Evolutionary conservation across 2,113 vertebrate species (phyloP), one percentile per base, ranked within the genome.

Genomic region (Syngnathoides biaculeatus): DNA sequence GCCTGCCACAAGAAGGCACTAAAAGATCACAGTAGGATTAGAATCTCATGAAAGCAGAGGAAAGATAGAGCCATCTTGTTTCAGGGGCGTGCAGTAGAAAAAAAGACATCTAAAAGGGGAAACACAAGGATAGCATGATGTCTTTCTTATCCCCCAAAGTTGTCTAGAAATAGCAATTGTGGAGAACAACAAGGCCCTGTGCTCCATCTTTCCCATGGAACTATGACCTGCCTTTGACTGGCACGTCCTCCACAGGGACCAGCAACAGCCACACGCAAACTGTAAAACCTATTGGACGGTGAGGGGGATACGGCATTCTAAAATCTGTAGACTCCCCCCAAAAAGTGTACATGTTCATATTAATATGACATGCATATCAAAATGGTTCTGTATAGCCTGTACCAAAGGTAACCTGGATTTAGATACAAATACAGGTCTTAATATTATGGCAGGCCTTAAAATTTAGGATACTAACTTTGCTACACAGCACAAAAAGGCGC

Each of bases 141-240:
- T 89, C 82, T 78, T 90, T 85, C 83, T 85, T 84, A 74, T 84
- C 71, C 77, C 78, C 71, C 59, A 75, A 88, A 87, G 64, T 78
- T 52, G 74, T 84, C 88, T 89, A 82, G 79, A 91, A 93, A 93
- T 91, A 91, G 82, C 86, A 73, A 75, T 60, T 48, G 56, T 69
- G 81, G 75, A 73, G 78, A 85, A 88, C 77, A 92, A 88, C 78
- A 86, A 84, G 83, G 63, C 80, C 80, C 72, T 71, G 82, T 55
- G 77, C 85, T 73, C 75, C 68, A 64, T 77, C 83, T 90, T 91
- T 92, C 90, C 89, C 90, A 93, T 89, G 89, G 84, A 86, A 89
- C 81, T 68, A 68, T 90, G 90, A 91, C 91, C 91, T 84, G 50
- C 80, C 68, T 68, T 1, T 68, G 84, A 88, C 79, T 89, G 87